A percentile compares a stretch with the other conserved stretches of the same genome.
phyloP scores from a whole-genome alignment of 1,140 invertebrate genomes.

The Leptinotarsa texana region DNA sequence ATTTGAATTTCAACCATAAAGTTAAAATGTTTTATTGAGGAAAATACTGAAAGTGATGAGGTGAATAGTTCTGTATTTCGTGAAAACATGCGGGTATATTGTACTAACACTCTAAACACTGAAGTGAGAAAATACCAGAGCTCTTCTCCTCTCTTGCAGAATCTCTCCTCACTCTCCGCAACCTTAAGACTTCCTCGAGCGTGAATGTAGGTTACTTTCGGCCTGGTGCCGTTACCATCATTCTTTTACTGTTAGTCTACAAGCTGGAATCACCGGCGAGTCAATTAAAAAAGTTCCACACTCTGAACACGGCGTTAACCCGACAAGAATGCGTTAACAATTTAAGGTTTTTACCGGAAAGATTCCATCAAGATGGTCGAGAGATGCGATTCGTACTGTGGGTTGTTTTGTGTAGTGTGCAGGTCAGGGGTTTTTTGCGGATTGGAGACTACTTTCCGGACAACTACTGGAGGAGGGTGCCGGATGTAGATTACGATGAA shows the following conservation, averaged over 20 bases:
- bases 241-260: conserved; percentile 34
- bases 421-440: not conserved
- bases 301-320: not conserved
- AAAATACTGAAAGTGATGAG: too few relatives aligned
- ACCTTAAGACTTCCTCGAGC: too few relatives aligned
- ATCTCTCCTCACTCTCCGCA: too few relatives aligned
- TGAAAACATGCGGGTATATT: too few relatives aligned
- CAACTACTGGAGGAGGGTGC: not conserved
- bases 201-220: conserved; percentile 33
- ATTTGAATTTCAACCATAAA: too few relatives aligned
- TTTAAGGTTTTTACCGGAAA: not conserved
- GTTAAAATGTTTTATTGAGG: too few relatives aligned
- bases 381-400: conserved; percentile 23
- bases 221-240: conserved; percentile 30
- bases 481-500: conserved; percentile 14
- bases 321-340: not conserved
- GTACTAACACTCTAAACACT: too few relatives aligned
- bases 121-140: too few relatives aligned
- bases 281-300: conserved; percentile 17
- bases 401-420: conserved; percentile 16
- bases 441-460: not conserved
- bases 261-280: not conserved
- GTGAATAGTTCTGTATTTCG: too few relatives aligned
- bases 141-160: too few relatives aligned
- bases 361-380: not conserved